Evolutionary conservation across 2,888 invertebrate genomes (phyloP), one percentile per base, ranked within the genome.

Genomic region (Stenichneumon culpator): DNA sequence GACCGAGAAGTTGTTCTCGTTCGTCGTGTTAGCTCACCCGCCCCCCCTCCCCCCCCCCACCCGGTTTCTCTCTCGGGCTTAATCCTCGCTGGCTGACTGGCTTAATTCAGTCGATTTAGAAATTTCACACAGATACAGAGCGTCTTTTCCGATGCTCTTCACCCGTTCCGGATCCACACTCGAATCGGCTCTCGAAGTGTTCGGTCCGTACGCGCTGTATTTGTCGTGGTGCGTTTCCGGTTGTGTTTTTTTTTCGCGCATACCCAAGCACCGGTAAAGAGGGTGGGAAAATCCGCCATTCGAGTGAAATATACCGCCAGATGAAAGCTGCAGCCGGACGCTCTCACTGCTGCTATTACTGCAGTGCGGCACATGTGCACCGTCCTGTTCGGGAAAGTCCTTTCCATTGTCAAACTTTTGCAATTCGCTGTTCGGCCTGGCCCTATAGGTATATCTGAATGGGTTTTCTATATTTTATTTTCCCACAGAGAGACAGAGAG

Each of bases 1-100:
- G 82, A 86, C 70, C 79, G 65, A 68, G 72, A 82, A 83, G 81
- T 82, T 82, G 73, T 78, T 80, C 65, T 69, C 78, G 68, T 72
- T 82, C 50, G 69, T 70, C 11, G 75, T 44, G 47, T 54, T 25
- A 60, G 50, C 44, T 19, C 28, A 32, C 47, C 22, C 19, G 50
- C 16, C 44, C 54, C 39, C 39, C n/a, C n/a, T n/a, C 39, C 1
- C 39, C 11, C 11, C 11, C 11, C 39, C 9, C 63, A 60, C 60
- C 25, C 50, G 60, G 50, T 47, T 11, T 68, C 73, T 54, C 47
- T 60, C 25, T 65, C 78, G 11, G 11, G 57, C 67, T 70, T 25
- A 83, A 81, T 78, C 73, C 70, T 68, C 73, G 16, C 28, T n/a
- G n/a, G 36, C 70, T 69, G 47, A 50, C 47, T 57, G 50, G 70